Evolutionary conservation across 2,113 vertebrate species (phyloP).

Genomic region (Paradoxurus hermaphroditus): DNA sequence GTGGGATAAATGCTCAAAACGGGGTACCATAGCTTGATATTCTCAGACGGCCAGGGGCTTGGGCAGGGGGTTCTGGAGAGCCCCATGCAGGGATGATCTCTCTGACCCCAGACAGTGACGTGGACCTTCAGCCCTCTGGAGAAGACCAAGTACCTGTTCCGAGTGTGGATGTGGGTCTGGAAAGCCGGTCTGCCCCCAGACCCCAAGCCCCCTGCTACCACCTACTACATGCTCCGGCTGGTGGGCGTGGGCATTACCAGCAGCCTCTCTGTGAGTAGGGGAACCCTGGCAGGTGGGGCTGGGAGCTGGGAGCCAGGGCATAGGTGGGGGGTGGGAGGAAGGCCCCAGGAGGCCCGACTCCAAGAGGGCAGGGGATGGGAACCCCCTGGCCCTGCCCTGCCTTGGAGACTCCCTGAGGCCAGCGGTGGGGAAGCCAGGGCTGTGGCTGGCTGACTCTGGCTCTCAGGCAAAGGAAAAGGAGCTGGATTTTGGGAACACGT

Average conservation of each 20-base stretch:
- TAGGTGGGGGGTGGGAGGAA: neutral
- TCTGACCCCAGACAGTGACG: slow-evolving; percentile 83
- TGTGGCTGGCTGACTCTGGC: slow-evolving; percentile 29
- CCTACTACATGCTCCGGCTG: slow-evolving; percentile 82
- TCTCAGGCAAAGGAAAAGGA: slow-evolving; percentile 83
- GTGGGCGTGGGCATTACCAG: slow-evolving; percentile 82
- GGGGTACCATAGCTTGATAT: neutral
- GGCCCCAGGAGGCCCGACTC: neutral
- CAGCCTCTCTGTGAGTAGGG: slow-evolving; percentile 67
- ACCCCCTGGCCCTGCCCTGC: neutral
- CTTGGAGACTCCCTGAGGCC: neutral
- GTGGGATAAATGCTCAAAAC: neutral
- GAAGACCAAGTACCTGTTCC: slow-evolving; percentile 85
- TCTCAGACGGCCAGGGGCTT: neutral
- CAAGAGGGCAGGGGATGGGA: neutral
- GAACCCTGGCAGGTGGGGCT: rapidly evolving
- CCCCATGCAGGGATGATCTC: neutral
- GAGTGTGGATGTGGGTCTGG: slow-evolving; percentile 84
- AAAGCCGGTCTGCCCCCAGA: slow-evolving; percentile 67
- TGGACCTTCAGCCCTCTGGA: slow-evolving; percentile 92
- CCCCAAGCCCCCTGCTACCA: slow-evolving; percentile 3
- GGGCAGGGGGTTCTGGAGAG: neutral
- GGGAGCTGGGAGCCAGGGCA: slow-evolving; percentile 21
- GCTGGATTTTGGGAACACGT: slow-evolving; percentile 87
- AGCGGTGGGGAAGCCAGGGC: neutral